Percentiles rank a stretch among this genome's conserved stretches.
These are phyloP conservation scores for Drosophila aff. DNA, from an alignment of 1,140 invertebrate species.

Conservation along the genomic window DNA sequence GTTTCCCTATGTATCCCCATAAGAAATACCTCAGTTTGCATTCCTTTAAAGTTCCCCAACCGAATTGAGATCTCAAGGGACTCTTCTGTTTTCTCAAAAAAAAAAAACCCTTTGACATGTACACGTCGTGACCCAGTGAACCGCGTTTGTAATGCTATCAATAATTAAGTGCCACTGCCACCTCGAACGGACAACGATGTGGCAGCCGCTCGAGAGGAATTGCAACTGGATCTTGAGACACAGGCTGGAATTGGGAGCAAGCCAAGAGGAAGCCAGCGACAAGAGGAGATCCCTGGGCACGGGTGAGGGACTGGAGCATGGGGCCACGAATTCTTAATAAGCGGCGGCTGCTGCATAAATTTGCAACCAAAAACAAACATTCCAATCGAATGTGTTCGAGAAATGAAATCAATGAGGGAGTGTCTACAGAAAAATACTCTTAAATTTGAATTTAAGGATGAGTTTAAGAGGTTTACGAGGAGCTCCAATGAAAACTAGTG, in stretches of 20 bases:
- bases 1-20: background rate
- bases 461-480: too few species aligned
- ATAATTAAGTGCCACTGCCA: slow-evolving; percentile 82
- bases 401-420: background rate
- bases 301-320: slow-evolving; percentile 6
- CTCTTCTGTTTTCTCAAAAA: background rate
- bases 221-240: slow-evolving; percentile 1
- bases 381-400: slow-evolving; percentile 22
- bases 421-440: slow-evolving; percentile 24
- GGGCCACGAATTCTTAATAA: slow-evolving; percentile 73
- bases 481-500: background rate
- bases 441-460: background rate
- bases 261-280: background rate
- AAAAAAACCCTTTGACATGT: slow-evolving; percentile 28
- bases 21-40: background rate
- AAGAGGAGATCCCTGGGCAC: background rate
- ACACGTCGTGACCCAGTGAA: slow-evolving; percentile 74
- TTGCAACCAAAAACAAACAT: slow-evolving; percentile 62
- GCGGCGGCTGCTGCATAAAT: slow-evolving; percentile 79
- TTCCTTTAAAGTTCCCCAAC: background rate
- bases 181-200: slow-evolving; percentile 53
- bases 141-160: slow-evolving; percentile 79
- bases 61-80: slow-evolving; percentile 52
- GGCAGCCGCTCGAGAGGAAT: slow-evolving; percentile 22
- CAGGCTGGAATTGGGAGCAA: background rate